Conservation (phyloP, 2,888 invertebrate genomes). For the Amblyteles armatorius region DNA sequence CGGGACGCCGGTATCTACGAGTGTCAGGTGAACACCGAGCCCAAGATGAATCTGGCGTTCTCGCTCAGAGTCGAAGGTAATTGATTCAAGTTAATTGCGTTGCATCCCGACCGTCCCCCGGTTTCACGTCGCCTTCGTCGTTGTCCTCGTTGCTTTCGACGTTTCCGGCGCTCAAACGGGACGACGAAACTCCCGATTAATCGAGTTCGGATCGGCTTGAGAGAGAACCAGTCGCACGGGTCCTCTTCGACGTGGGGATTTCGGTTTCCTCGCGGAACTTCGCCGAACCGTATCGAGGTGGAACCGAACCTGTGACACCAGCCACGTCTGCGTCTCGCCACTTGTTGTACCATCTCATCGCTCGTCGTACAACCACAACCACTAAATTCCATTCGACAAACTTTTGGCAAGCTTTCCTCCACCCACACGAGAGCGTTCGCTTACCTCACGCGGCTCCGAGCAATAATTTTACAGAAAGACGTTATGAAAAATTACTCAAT, state of each 20-base stretch:
- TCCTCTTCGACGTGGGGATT: neutral
- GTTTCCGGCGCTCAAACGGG: constrained; percentile 14
- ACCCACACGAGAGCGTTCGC: neutral
- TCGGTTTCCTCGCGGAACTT: neutral
- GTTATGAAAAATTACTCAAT: neutral
- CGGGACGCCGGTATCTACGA: constrained; percentile 94
- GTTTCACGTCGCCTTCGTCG: constrained; percentile 59
- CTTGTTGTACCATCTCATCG: constrained; percentile 18
- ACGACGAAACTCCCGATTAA: constrained; percentile 21
- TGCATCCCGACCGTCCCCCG: neutral
- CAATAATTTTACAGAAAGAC: neutral
- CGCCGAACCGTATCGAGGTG: neutral
- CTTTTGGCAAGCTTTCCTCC: neutral
- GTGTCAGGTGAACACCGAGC: constrained; percentile 96
- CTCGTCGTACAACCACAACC: neutral
- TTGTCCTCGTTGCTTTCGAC: constrained; percentile 47
- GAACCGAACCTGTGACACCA: constrained; percentile 7
- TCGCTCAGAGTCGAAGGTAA: constrained; percentile 93
- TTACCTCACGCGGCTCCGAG: neutral
- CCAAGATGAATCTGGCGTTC: constrained; percentile 94
- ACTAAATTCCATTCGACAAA: constrained; percentile 9
- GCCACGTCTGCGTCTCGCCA: constrained; percentile 10
- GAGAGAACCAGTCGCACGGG: neutral
- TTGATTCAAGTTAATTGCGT: constrained; percentile 57
- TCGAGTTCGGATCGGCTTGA: constrained; percentile 30